phyloP scores from a whole-genome alignment of 2,888 invertebrate genomes.

The Trichopria drosophilae region DNA sequence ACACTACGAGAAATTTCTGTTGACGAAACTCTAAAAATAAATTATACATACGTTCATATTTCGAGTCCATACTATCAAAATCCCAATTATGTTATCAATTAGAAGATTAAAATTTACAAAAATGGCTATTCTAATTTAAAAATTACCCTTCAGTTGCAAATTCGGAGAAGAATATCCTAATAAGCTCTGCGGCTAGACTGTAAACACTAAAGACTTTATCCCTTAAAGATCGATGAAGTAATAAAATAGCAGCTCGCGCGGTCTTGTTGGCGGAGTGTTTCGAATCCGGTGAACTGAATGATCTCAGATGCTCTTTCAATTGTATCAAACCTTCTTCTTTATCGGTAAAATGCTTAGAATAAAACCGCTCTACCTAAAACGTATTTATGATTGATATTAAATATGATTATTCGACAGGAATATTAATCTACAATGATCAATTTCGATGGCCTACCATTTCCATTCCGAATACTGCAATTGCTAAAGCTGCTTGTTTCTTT shows the following conservation, averaged over 20 bases:
- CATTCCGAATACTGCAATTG: conserved; percentile 88
- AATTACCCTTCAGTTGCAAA: conserved; percentile 81
- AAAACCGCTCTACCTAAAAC: conserved; percentile 81
- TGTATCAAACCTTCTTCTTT: conserved; percentile 84
- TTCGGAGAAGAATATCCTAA: conserved; percentile 77
- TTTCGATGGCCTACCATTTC: conserved; percentile 67
- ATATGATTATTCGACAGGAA: neutral
- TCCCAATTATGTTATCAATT: neutral
- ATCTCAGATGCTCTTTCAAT: conserved; percentile 64
- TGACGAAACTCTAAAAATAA: conserved; percentile 69
- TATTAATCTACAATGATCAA: no score
- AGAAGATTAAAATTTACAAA: neutral
- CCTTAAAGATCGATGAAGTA: conserved; percentile 77
- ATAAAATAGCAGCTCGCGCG: conserved; percentile 76
- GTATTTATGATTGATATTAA: neutral
- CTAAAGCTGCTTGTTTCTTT: conserved; percentile 84
- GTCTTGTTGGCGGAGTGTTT: conserved; percentile 74
- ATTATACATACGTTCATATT: no score
- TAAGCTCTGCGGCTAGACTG: conserved; percentile 80
- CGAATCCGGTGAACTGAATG: conserved; percentile 56
- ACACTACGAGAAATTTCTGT: conserved; percentile 81
- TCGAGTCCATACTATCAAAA: neutral
- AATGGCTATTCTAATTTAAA: no score
- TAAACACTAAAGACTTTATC: conserved; percentile 91
- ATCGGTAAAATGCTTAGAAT: conserved; percentile 86